A percentile compares a stretch with the other conserved stretches of the same genome.
These are phyloP conservation scores for Epinephelus cyanopodus DNA, from an alignment of 2,113 vertebrate genomes.

Conservation along the genomic window DNA sequence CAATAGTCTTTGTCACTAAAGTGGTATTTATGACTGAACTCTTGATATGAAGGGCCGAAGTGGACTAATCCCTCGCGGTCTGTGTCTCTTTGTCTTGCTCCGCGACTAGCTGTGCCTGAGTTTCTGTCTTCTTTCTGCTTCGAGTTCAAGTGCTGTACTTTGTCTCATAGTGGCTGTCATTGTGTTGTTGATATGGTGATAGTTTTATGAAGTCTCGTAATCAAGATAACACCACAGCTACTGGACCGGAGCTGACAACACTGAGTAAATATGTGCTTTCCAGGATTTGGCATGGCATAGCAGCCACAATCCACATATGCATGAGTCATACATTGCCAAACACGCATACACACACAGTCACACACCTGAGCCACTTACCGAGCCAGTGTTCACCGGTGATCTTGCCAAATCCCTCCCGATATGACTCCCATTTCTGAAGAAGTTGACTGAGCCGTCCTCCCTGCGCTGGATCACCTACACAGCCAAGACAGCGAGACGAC, in stretches of 20 bases:
- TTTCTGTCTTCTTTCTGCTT: background rate
- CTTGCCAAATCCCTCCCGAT: constrained; percentile 95
- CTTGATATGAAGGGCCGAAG: constrained; percentile 12
- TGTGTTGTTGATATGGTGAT: background rate
- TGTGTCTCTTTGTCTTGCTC: constrained; percentile 11
- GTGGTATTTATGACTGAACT: constrained; percentile 15
- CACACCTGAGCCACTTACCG: constrained; percentile 83
- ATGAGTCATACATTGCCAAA: constrained; percentile 8
- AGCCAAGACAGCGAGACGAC: constrained; percentile 39
- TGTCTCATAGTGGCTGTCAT: background rate
- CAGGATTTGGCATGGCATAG: background rate
- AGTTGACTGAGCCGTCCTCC: constrained; percentile 94
- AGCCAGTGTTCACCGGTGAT: constrained; percentile 98
- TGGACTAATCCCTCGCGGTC: constrained; percentile 15
- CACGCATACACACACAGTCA: background rate
- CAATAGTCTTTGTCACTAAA: constrained; percentile 1
- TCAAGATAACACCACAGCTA: background rate
- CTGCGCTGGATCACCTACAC: constrained; percentile 94
- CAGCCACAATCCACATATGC: background rate
- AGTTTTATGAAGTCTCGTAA: background rate
- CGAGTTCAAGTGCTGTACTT: constrained; percentile 6
- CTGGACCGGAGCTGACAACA: background rate
- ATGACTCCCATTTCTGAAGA: constrained; percentile 96
- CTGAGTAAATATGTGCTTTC: constrained; percentile 4
- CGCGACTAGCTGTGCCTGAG: background rate